Conservation (phyloP, 2,888 invertebrate genomes). For the Andrena bicolor region DNA sequence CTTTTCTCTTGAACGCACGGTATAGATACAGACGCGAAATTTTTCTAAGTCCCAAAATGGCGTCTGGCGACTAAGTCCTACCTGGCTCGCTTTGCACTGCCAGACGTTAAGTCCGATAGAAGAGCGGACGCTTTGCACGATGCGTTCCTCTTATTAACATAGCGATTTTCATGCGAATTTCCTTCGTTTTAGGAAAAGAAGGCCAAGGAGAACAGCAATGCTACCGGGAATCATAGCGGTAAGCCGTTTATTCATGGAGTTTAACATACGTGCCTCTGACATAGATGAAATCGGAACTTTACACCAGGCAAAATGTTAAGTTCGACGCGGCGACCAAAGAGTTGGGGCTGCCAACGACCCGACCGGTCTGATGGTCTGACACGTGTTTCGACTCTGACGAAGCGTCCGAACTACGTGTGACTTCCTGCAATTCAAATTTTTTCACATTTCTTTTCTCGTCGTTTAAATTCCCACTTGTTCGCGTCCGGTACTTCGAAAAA, state of each 20-base stretch:
- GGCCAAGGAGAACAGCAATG: conserved; percentile 83
- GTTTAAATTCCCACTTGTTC: conserved; percentile 41
- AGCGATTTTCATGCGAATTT: conserved; percentile 20
- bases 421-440: conserved; percentile 46
- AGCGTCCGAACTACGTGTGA: conserved; percentile 40
- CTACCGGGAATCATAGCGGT: conserved; percentile 84
- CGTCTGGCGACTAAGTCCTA: conserved; percentile 91
- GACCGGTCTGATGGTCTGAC: conserved; percentile 69
- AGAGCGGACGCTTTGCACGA: conserved; percentile 14
- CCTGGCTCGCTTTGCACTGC: conserved; percentile 62
- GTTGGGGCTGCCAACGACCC: conserved; percentile 61
- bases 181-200: conserved; percentile 81
- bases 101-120: conserved; percentile 63
- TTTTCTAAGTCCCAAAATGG: conserved; percentile 95
- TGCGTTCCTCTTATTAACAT: conserved; percentile 6
- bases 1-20: conserved; percentile 86
- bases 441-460: conserved; percentile 26
- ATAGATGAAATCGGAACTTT: conserved; percentile 45
- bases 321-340: conserved; percentile 33
- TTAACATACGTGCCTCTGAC: conserved; percentile 51
- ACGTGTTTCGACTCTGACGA: conserved; percentile 63
- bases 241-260: conserved; percentile 70
- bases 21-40: conserved; percentile 86
- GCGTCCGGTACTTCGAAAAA: background rate
- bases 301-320: conserved; percentile 33